These are phyloP conservation scores for Vireo griseus DNA, from an alignment of 2,797 vertebrate genomes.

Conservation along the genomic window DNA sequence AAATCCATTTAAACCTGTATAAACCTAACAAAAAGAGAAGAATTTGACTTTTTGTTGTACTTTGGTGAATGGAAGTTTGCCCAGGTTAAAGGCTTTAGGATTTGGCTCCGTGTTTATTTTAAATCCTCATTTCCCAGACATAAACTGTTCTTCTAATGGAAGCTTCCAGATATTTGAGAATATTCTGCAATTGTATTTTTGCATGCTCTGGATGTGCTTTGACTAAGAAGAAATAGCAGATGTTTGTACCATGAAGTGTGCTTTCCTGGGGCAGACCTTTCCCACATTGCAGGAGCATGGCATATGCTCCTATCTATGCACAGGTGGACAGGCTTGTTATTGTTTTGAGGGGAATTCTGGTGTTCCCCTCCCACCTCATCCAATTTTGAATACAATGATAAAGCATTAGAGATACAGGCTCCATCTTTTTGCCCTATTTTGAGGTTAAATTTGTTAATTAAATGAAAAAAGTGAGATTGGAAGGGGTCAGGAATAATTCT, in stretches of 20 bases:
- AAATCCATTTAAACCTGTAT: neutral
- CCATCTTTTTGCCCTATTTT: neutral
- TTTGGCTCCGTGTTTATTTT: constrained; percentile 48
- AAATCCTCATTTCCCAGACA: constrained; percentile 37
- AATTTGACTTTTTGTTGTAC: constrained; percentile 19
- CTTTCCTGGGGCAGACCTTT: neutral
- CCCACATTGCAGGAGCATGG: neutral
- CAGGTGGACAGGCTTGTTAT: neutral
- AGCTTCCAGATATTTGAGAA: constrained; percentile 45
- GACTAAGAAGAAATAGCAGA: neutral
- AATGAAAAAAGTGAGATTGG: neutral
- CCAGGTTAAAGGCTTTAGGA: constrained; percentile 33
- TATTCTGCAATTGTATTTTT: constrained; percentile 37
- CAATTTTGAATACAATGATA: neutral
- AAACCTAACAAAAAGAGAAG: constrained; percentile 7
- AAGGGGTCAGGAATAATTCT: neutral
- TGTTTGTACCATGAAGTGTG: neutral
- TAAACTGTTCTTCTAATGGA: constrained; percentile 35
- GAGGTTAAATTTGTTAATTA: neutral
- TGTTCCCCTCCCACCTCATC: neutral
- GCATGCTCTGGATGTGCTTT: neutral
- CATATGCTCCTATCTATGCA: neutral
- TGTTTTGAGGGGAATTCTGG: neutral
- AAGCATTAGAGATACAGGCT: neutral
- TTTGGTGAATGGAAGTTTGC: constrained; percentile 40